Evolutionary conservation across 1,140 invertebrate genomes (phyloP), one percentile per base, ranked within the genome.

Genomic region (Drosophila bipectinata): DNA sequence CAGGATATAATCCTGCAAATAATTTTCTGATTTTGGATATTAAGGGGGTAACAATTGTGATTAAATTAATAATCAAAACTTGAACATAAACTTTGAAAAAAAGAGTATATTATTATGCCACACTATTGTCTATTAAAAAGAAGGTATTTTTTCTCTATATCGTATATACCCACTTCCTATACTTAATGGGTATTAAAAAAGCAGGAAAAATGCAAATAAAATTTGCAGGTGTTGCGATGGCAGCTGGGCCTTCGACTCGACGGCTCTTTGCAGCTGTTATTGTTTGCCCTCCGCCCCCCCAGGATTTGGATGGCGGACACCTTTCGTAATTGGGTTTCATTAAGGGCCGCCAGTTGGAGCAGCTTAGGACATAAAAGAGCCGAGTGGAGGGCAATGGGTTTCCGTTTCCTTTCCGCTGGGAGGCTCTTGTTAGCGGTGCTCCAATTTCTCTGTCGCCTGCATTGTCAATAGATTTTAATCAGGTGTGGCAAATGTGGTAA

Each of bases 391-490:
- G 41, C 14, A 37, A 12, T 37, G 12, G 10, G 47, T 59, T 79
- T 79, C 60, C 69, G 67, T 58, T 82, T 63, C 58, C 63, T 73
- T 52, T 55, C 51, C 52, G 63, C 52, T 34, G 61, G 26, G 26
- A 59, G 56, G 73, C 30, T 12, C 77, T 85, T 87, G 82, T 82
- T 88, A 72, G 83, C 53, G 28, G 26, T 73, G 79, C 67, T 87
- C 79, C 78, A 82, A 32, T 88, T 82, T 77, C 48, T 26, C 51
- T 15, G 60, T 28, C 58, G 74, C 54, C 55, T 59, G 54, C 55
- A 77, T 63, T 81, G 84, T 77, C 83, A 89, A 88, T 89, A 89
- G 79, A 89, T 88, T 88, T 89, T 88, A 88, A 88, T 88, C 83
- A 88, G 76, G 80, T 88, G 79, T 89, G 79, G 83, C 83, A 88